Evolutionary conservation across 2,113 vertebrate species (phyloP), one percentile per base, ranked within the genome.

Genomic region (Nothoprocta perdicaria): DNA sequence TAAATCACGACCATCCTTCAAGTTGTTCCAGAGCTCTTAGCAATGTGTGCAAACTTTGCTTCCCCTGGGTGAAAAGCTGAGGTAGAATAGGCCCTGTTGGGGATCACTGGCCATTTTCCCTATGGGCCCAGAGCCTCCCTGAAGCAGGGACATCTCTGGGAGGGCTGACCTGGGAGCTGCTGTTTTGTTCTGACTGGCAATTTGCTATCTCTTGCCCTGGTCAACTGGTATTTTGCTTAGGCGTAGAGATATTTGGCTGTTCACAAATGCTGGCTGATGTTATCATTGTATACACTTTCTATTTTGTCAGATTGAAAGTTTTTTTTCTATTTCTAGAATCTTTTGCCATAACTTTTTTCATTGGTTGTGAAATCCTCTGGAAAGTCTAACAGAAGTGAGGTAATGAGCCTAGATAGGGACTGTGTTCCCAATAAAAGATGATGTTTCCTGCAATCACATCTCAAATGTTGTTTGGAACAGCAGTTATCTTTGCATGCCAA

Each of bases 341-440:
- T 40, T 14, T 48, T 85, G 72, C 88, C 90, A 75, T 9, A 78
- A 14, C 46, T 78, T 69, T 77, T 69, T 76, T 68, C 12, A 61
- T 63, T 46, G 58, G 43, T 88, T 94, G 86, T 84, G 88, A 93
- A 96, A 80, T 90, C 80, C 90, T 93, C 69, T 90, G 79, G 90
- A 77, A 85, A 43, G 10, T 65, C 7, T 35, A 81, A 63, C 16
- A 72, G 53, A 77, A 93, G 46, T 95, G 74, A 89, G 60, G 75
- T 86, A 84, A 71, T 91, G 29, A 92, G 50, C 57, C 84, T 71
- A 67, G 69, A 92, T 92, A 74, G 76, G 58, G 53, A 65, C 61
- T 53, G 26, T 61, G 55, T 89, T 95, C 48, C 33, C 33, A 75
- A 21, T 48, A 71, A 93, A 92, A 81, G 43, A 38, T 6, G 0